Base-by-base conservation (phyloP, 2,113 vertebrate species). In the Pardalotus punctatus region DNA sequence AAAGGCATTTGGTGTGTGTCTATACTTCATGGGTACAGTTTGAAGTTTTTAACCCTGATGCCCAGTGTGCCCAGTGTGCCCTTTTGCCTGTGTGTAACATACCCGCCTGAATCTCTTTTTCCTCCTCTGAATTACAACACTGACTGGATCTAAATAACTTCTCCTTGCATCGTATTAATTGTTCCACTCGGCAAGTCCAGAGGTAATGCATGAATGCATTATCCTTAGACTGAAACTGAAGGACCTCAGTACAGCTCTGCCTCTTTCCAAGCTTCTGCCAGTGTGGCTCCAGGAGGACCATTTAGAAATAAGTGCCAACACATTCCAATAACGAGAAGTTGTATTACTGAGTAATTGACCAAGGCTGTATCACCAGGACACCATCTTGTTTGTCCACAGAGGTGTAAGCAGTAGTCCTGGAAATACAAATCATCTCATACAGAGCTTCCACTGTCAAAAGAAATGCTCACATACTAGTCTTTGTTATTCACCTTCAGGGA, bases 131-230 rank as follows among this genome's bases (percentile, higher is more conserved):
- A 4, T 38, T 42, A 17, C 18, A 82, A 25, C 50, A 66, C 11
- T 53, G 36, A 42, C 2, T 69, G 20, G 80, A 53, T 48, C 16
- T 57, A 82, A 62, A 50, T 25, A 48, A 48, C 6, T 12, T 48
- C 23, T 65, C 14, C 25, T 57, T 80, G 10, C 33, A 48, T 57
- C 17, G 33, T 57, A 4, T 36, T 50, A 65, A 38, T 25, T 53
- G 12, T 53, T 82, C 47, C 7, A 22, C 29, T 47, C 16, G 42
- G 27, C 18, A 67, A 14, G 18, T 25, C 29, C 20, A 48, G 45
- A 67, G 11, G 28, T 45, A 64, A 62, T 16, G 14, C 40, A 51
- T 0, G 0, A 81, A 66, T 56, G 19, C 6, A 9, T 58, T 21
- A 24, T 61, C 9, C 36, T 85, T 25, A 20, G 36, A 14, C 42